Evolutionary conservation across 2,888 invertebrate genomes (phyloP).

Genomic region (Luperina testacea): DNA sequence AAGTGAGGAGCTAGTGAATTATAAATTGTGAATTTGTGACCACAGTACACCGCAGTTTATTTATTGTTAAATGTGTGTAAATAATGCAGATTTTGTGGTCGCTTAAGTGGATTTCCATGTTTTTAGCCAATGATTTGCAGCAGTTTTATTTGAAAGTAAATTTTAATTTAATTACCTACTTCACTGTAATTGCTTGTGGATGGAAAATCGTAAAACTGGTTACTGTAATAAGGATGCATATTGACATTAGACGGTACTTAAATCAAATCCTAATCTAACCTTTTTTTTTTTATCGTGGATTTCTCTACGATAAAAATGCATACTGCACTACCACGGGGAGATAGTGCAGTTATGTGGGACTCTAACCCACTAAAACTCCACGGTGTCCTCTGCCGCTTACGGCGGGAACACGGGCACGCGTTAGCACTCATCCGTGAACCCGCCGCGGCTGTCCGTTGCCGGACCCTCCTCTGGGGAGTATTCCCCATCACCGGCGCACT

Average conservation of each 20-base stretch:
- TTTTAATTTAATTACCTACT: slow-evolving; percentile 16
- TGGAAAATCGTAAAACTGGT: not conserved
- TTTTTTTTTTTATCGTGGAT: too few species aligned
- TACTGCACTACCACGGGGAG: too few species aligned
- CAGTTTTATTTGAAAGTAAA: slow-evolving; percentile 1
- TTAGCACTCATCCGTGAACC: too few species aligned
- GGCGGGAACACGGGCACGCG: too few species aligned
- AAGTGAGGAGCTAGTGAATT: slow-evolving; percentile 52
- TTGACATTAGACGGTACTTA: not conserved
- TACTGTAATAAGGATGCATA: not conserved
- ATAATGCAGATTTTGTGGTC: slow-evolving; percentile 33
- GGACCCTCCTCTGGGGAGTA: too few species aligned
- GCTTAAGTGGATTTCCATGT: slow-evolving; percentile 32
- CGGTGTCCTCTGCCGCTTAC: too few species aligned
- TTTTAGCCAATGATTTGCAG: slow-evolving; percentile 9
- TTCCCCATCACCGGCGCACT: too few species aligned
- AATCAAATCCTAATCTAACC: too few species aligned
- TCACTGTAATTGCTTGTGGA: not conserved
- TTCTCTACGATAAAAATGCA: too few species aligned
- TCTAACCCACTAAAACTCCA: too few species aligned
- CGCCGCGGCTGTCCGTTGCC: too few species aligned
- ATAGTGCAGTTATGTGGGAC: too few species aligned
- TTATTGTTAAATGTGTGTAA: slow-evolving; percentile 34
- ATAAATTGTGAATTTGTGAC: slow-evolving; percentile 49
- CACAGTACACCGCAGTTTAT: slow-evolving; percentile 30